Conservation (phyloP, 2,888 invertebrate genomes). For the Tenodera sinensis region DNA sequence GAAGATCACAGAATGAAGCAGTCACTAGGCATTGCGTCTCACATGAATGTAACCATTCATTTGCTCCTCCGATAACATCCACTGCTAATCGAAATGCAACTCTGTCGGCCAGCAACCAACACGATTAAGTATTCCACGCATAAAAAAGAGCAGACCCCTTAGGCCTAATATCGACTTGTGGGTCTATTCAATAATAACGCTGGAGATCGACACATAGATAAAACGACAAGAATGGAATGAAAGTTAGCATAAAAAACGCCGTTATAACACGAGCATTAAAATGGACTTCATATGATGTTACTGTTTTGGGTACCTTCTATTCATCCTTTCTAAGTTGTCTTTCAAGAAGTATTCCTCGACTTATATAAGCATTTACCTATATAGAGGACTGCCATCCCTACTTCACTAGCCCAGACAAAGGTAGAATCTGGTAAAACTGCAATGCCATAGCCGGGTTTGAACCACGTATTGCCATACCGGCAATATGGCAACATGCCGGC, state of each 20-base stretch:
- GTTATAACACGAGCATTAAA: background rate
- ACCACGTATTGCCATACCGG: too few species aligned
- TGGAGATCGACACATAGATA: background rate
- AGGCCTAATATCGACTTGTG: background rate
- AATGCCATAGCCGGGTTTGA: too few species aligned
- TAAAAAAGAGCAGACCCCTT: background rate
- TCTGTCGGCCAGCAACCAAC: background rate
- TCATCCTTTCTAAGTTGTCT: too few species aligned
- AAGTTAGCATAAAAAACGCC: background rate
- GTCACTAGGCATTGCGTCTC: background rate
- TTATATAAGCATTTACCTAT: too few species aligned
- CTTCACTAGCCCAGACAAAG: too few species aligned
- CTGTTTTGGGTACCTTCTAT: too few species aligned
- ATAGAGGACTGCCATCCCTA: too few species aligned
- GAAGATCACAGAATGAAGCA: background rate
- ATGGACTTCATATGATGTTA: background rate
- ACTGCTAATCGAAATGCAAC: background rate
- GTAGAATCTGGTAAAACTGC: too few species aligned
- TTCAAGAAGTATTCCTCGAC: too few species aligned
- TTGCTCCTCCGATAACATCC: background rate
- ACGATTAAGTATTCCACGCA: background rate
- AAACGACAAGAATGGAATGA: background rate
- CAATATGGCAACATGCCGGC: too few species aligned
- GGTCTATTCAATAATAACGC: background rate
- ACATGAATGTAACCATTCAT: background rate